These are phyloP conservation scores for Periparus ater DNA, from an alignment of 2,797 vertebrate genomes.

Conservation along the genomic window DNA sequence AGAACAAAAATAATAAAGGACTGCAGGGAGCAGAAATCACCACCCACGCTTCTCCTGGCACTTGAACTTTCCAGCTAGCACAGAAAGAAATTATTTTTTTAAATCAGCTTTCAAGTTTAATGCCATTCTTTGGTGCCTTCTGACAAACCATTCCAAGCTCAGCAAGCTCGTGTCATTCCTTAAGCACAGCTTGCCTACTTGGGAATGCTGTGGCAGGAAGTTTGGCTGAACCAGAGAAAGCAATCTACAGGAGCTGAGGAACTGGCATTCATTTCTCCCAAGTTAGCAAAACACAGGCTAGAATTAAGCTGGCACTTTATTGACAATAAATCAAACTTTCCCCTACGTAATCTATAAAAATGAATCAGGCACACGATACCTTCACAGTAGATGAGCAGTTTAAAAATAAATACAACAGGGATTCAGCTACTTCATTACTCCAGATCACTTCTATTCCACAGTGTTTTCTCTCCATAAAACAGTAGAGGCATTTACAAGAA, in stretches of 20 bases:
- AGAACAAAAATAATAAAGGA: not conserved
- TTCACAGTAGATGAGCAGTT: not conserved
- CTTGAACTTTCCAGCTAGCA: not conserved
- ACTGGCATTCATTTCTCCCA: not conserved
- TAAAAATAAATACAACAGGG: not conserved
- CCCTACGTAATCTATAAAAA: not conserved
- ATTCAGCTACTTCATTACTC: not conserved
- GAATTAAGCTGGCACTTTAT: not conserved
- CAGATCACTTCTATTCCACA: not conserved
- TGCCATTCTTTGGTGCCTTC: not conserved
- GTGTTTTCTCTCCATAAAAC: not conserved
- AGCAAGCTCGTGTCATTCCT: not conserved
- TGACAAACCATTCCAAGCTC: not conserved
- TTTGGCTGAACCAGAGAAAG: not conserved
- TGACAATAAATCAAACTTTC: constrained; percentile 24
- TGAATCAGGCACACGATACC: not conserved
- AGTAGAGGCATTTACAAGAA: not conserved
- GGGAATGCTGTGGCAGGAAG: not conserved
- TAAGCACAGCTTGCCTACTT: not conserved
- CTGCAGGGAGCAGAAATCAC: constrained; percentile 1
- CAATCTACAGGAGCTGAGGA: not conserved
- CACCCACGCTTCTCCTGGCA: not conserved
- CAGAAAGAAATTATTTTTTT: not conserved
- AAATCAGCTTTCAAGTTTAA: not conserved
- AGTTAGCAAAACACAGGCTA: not conserved